Base-by-base conservation (phyloP, 1,140 invertebrate species). In the Cyrtorhinus lividipennis region DNA sequence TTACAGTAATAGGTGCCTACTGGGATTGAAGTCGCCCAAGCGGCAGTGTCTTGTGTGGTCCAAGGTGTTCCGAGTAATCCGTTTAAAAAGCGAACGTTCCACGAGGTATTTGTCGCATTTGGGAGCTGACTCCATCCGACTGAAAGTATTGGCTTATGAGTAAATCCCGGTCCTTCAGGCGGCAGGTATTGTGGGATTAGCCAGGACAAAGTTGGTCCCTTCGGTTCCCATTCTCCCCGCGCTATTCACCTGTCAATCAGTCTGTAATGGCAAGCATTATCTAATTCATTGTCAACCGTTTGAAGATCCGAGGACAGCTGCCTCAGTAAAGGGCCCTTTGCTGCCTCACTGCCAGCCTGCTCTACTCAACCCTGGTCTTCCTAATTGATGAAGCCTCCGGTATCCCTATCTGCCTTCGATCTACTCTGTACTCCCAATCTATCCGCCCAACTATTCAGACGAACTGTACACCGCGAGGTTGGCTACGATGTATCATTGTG, bases 241-340 rank as follows among this genome's bases (percentile, higher is more conserved):
- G 24, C 58, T 59, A 59, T 59, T 59, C 58, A 59, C 58, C 58
- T 59, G 58, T 59, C 58, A 59, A 59, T 59, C 58, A 30, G 26
- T 18, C 27, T 30, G 58, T 30, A 30, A 59, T 59, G 27, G 58
- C 58, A 30, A 53, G 58, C 58, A 59, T 59, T 59, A 59, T 59
- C 58, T 30, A 59, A 59, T 59, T 59, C 58, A 59, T 59, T 59
- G 58, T 59, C 58, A 59, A 27, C 15, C 48, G 48, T 53, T 38
- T 38, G 48, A 15, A 53, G 48, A 53, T 53, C 48, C 12, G 48
- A 5, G 48, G 10, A 53, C 48, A 53, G 48, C 48, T 53, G 48
- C 48, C 20, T 53, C 20, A 20, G 10, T 10, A 53, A 5, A 5
- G 30, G 30, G 30, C 10, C 18, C 48, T 53, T 20, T 20, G 48